Base-by-base conservation (phyloP, 1,140 invertebrate genomes). In the Mesaphorura yosii region DNA sequence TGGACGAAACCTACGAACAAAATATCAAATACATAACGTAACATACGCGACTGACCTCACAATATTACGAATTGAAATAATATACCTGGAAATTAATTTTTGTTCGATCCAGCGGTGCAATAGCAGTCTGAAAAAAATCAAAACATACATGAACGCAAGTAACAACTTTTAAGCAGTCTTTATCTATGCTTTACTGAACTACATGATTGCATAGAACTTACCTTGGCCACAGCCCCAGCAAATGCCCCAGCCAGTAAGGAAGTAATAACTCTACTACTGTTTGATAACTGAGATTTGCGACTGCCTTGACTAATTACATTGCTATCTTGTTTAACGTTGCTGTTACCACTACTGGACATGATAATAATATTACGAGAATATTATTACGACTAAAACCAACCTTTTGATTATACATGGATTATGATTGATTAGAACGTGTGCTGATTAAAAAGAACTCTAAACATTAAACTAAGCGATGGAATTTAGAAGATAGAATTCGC, bases 61-160 rank as follows among this genome's bases (percentile, higher is more conserved):
- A 55, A 7, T 29, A 38, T 51, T 42, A 37, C 27, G 23, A 38
- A 40, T 42, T 38, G 12, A 58, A 27, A 46, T 57, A 58, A 50
- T 52, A 70, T 69, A 82, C 75, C 81, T 98, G 94, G 72, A 98
- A 98, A 75, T 93, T 92, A 49, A 98, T 98, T 78, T 98, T 98
- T 48, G 91, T 92, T 53, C 95, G 75, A 73, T 98, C 95, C 17
- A 98, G 72, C 2, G 95, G 95, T 2, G 95, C 95, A 64, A 98
- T 97, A 12, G 80, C 78, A 0, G 93, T 55, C 34, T 48, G 28
- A 31, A 48, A 31, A 5, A 3, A 19, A 48, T 17, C 4, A 46
- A 7, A 17, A 42, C 40, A 42, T 6, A 10, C n/a, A 12, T 7
- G 22, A 10, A 7, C 17, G 6, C 15, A 10, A 10, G 19, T 15